A percentile compares a stretch with the other conserved stretches of the same genome.
Conservation (phyloP, 2,113 vertebrate genomes). For the Sylvicapra grimmia region DNA sequence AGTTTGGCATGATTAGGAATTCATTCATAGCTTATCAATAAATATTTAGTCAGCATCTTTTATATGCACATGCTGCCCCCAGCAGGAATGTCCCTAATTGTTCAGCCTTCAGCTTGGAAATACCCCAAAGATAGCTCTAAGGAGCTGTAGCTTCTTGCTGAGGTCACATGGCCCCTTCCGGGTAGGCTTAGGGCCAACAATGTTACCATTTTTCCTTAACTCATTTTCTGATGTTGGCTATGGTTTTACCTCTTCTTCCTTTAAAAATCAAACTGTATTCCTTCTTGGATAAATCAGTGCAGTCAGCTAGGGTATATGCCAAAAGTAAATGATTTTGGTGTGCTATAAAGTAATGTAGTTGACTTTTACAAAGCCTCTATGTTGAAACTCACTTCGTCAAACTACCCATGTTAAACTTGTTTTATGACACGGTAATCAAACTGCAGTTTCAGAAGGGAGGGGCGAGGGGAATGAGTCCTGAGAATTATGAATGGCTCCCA, state of each 20-base stretch:
- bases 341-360: constrained; percentile 45
- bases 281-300: constrained; percentile 51
- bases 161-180: neutral
- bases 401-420: constrained; percentile 8
- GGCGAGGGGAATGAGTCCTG: neutral
- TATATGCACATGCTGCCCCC: neutral
- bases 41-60: neutral
- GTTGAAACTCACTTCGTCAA: constrained; percentile 40
- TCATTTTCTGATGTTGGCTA: constrained; percentile 31
- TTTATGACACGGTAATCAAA: constrained; percentile 37
- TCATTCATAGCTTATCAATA: neutral
- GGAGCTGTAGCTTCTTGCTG: neutral
- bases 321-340: constrained; percentile 44
- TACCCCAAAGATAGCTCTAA: neutral
- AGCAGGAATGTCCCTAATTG: neutral
- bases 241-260: constrained; percentile 17
- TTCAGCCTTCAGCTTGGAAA: neutral
- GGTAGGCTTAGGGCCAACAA: neutral
- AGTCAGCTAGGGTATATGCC: constrained; percentile 22
- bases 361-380: constrained; percentile 46
- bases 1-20: neutral
- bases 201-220: neutral
- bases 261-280: constrained; percentile 47
- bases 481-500: neutral
- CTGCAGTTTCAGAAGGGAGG: neutral